Percentiles rank a stretch among this genome's conserved stretches.
phyloP scores from a whole-genome alignment of 1,140 invertebrate genomes.

The Sminthurinus signatus region DNA sequence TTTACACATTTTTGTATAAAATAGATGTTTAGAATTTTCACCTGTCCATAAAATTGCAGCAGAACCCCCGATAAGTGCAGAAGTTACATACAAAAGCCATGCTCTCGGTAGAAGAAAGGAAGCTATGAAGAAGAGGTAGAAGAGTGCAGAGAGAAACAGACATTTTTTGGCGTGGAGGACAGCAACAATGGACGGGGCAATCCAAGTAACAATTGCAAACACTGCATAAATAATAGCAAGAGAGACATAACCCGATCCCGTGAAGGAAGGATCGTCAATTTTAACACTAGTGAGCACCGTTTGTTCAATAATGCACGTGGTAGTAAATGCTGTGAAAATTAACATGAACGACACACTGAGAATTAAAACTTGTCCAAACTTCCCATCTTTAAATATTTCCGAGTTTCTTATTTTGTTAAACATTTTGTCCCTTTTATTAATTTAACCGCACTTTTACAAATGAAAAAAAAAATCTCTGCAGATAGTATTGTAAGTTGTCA shows the following conservation, averaged over 20 bases:
- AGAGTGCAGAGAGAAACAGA: slow-evolving; percentile 65
- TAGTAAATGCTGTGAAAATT: slow-evolving; percentile 39
- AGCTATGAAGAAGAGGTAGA: slow-evolving; percentile 50
- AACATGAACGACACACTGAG: slow-evolving; percentile 40
- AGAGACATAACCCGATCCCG: background rate
- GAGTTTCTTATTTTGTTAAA: slow-evolving; percentile 2
- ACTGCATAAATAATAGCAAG: slow-evolving; percentile 78
- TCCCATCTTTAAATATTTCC: slow-evolving; percentile 31
- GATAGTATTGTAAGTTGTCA: no score
- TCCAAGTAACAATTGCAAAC: slow-evolving; percentile 84
- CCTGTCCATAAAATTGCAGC: slow-evolving; percentile 61
- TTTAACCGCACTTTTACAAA: no score
- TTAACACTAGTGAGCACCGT: background rate
- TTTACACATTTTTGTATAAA: no score
- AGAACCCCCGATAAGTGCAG: slow-evolving; percentile 75
- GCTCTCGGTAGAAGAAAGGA: slow-evolving; percentile 76
- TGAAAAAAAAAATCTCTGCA: no score
- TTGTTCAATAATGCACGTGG: slow-evolving; percentile 36
- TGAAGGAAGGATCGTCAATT: background rate
- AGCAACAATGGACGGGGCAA: slow-evolving; percentile 81
- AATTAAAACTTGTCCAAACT: slow-evolving; percentile 34
- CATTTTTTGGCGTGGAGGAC: slow-evolving; percentile 71
- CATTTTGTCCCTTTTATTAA: slow-evolving; percentile 9
- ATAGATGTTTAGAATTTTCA: no score
- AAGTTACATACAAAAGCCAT: slow-evolving; percentile 75